A percentile compares a stretch with the other conserved stretches of the same genome.
Evolutionary conservation across 2,888 invertebrate genomes (phyloP).

Genomic region (Epicampocera succincta): DNA sequence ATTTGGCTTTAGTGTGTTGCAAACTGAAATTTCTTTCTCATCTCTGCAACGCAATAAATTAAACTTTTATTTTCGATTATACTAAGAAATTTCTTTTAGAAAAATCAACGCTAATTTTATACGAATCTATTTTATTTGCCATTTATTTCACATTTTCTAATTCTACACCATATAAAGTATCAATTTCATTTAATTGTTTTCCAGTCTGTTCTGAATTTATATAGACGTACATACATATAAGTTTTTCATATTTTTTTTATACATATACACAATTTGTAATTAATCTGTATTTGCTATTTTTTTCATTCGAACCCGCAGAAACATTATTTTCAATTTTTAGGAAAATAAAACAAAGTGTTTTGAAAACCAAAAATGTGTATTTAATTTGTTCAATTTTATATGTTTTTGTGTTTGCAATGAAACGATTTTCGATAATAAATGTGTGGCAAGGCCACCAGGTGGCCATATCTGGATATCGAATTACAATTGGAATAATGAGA

Average conservation of each 20-base stretch:
- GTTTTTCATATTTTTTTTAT: not conserved
- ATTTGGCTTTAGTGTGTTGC: no score
- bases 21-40: no score
- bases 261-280: slow-evolving; percentile 37
- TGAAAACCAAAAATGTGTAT: not conserved
- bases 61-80: no score
- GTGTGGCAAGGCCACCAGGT: slow-evolving; percentile 65
- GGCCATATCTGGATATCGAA: slow-evolving; percentile 46
- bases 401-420: slow-evolving; percentile 13
- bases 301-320: slow-evolving; percentile 33
- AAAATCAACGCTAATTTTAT: no score
- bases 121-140: not conserved
- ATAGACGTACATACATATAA: no score
- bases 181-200: slow-evolving; percentile 38
- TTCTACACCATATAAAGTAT: not conserved
- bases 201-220: slow-evolving; percentile 35
- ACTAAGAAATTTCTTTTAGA: no score
- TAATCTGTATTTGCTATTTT: slow-evolving; percentile 37
- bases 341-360: slow-evolving; percentile 41
- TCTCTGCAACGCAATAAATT: no score
- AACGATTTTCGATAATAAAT: slow-evolving; percentile 23
- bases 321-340: slow-evolving; percentile 10
- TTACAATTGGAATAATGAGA: slow-evolving; percentile 49
- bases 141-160: not conserved
- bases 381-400: slow-evolving; percentile 20